Evolutionary conservation across 2,113 vertebrate species (phyloP).

Genomic region (Salvelinus sp.): DNA sequence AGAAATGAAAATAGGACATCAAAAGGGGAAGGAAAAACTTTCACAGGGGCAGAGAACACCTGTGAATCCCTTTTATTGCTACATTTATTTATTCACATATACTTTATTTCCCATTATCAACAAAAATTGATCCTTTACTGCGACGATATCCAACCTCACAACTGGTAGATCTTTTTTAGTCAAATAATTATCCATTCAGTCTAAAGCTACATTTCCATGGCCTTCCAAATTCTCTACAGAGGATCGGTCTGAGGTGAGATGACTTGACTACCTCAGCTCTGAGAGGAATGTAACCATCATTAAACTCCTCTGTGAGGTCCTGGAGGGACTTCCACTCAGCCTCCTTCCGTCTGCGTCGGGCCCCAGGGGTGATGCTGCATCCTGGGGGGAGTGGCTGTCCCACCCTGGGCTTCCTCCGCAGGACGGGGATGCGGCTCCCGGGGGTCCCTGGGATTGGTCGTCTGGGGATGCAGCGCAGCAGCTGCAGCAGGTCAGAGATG

Average conservation of each 20-base stretch:
- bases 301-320: conserved; percentile 71
- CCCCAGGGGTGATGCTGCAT: conserved; percentile 7
- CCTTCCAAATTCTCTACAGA: neutral
- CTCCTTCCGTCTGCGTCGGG: conserved; percentile 34
- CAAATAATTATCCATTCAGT: too few relatives aligned
- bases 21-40: neutral
- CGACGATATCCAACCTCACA: too few relatives aligned
- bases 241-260: conserved; percentile 1
- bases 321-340: conserved; percentile 58
- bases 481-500: conserved; percentile 64
- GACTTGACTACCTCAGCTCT: conserved; percentile 66
- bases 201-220: neutral
- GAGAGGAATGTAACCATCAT: conserved; percentile 72
- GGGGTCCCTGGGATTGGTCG: conserved; percentile 44
- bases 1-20: too few relatives aligned
- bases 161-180: too few relatives aligned
- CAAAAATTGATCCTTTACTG: too few relatives aligned
- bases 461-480: conserved; percentile 62
- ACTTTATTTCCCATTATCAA: too few relatives aligned
- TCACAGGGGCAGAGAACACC: neutral
- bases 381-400: neutral
- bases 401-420: conserved; percentile 39
- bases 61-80: neutral
- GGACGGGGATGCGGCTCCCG: conserved; percentile 70
- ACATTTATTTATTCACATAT: neutral